phyloP scores from a whole-genome alignment of 2,113 vertebrate species.

The Lophotis ruficrista region DNA sequence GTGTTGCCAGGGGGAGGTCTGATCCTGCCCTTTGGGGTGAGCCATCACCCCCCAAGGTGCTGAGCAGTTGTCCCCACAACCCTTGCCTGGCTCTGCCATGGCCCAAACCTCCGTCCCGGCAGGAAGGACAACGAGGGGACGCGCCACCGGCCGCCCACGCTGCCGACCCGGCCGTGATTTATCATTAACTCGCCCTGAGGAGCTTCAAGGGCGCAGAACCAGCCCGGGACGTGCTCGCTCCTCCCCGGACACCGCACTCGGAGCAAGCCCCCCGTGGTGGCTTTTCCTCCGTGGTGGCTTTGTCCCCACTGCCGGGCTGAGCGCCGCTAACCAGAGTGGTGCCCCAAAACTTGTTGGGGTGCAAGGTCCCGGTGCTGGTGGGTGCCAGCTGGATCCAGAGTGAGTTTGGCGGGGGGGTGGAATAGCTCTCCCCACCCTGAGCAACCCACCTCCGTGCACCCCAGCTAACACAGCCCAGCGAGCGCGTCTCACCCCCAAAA shows the following conservation, averaged over 20 bases:
- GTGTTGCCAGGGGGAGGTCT: no score
- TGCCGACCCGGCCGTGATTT: neutral
- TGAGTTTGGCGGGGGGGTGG: accelerated
- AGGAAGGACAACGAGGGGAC: neutral
- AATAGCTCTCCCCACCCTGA: neutral
- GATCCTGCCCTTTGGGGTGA: neutral
- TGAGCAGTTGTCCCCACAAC: accelerated
- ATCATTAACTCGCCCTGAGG: slow-evolving; percentile 43
- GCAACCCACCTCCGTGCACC: neutral
- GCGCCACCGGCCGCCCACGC: accelerated
- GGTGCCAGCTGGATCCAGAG: neutral
- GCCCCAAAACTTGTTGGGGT: neutral
- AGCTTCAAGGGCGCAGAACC: neutral
- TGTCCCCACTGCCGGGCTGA: neutral
- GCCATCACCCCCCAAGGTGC: neutral
- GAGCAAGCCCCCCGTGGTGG: neutral
- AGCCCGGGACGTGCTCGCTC: neutral
- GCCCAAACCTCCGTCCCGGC: neutral
- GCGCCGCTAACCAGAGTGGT: accelerated
- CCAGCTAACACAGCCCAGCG: neutral
- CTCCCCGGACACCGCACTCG: accelerated
- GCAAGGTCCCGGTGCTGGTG: neutral
- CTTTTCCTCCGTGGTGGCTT: neutral
- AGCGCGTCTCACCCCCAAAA: neutral
- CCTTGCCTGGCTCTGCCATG: neutral